A percentile compares a stretch with the other conserved stretches of the same genome.
phyloP scores from a whole-genome alignment of 2,113 vertebrate genomes.

The Mustela nigripes region DNA sequence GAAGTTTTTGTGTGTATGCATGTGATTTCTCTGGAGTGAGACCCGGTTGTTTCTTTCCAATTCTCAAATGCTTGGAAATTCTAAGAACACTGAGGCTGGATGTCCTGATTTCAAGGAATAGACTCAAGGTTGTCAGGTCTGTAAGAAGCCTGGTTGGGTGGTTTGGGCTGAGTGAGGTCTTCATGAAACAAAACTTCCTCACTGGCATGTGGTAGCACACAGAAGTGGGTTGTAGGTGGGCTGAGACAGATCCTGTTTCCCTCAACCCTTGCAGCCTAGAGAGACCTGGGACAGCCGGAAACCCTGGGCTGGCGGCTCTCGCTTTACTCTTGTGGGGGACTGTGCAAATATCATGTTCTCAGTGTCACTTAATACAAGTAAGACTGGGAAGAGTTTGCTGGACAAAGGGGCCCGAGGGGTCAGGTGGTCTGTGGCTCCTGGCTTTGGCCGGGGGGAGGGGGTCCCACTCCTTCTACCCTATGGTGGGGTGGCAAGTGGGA shows the following conservation, averaged over 20 bases:
- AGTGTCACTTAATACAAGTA: background rate
- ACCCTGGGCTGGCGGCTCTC: constrained; percentile 1
- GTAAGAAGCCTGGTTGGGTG: background rate
- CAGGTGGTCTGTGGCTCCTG: background rate
- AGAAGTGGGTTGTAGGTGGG: background rate
- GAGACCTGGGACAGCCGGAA: background rate
- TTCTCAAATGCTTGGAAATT: constrained; percentile 50
- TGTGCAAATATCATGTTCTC: background rate
- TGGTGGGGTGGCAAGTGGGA: background rate
- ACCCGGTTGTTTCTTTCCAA: constrained; percentile 38
- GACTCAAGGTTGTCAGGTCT: background rate
- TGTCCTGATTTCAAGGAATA: constrained; percentile 19
- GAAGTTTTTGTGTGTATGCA: background rate
- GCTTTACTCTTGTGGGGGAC: background rate
- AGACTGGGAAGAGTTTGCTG: background rate
- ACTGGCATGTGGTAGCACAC: background rate
- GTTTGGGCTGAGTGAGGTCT: background rate
- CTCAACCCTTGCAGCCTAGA: background rate
- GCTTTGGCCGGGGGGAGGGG: background rate
- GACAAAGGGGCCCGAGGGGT: background rate
- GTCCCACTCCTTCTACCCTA: background rate
- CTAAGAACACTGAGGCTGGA: background rate
- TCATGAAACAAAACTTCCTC: constrained; percentile 28
- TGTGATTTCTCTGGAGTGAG: constrained; percentile 32
- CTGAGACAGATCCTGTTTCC: background rate